These are phyloP conservation scores for Anhinga rufa DNA, from an alignment of 2,113 vertebrate genomes.

Conservation along the genomic window DNA sequence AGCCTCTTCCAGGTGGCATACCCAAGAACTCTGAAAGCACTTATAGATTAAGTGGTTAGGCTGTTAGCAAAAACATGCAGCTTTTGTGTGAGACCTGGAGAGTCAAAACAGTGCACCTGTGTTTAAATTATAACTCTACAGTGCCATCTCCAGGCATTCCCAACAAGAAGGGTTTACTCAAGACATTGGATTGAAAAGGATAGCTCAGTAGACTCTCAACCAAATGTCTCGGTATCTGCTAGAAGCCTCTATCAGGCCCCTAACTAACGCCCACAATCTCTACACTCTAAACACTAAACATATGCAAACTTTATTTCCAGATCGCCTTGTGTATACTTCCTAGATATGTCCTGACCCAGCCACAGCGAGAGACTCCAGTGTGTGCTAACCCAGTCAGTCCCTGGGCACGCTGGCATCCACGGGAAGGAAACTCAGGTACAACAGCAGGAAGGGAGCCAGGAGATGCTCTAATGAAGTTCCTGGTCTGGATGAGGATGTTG, in stretches of 20 bases:
- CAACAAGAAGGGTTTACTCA: not conserved
- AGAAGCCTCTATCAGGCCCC: not conserved
- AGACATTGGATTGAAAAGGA: not conserved
- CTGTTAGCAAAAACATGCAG: not conserved
- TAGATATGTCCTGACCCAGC: not conserved
- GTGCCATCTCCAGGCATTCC: not conserved
- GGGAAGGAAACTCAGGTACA: not conserved
- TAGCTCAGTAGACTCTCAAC: not conserved
- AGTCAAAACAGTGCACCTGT: not conserved
- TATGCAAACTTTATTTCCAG: not conserved
- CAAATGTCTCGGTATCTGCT: not conserved
- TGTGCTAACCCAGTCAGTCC: not conserved
- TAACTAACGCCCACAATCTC: not conserved
- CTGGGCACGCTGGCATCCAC: rapidly evolving
- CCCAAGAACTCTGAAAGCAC: not conserved
- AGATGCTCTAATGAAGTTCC: not conserved
- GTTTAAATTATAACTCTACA: not conserved
- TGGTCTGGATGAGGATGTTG: not conserved
- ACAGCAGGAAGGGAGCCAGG: not conserved
- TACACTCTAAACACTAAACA: not conserved
- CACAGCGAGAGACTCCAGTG: rapidly evolving
- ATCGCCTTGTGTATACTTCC: not conserved
- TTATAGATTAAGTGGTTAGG: not conserved
- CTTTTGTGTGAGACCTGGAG: not conserved
- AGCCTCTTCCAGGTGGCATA: not conserved